These are phyloP conservation scores for Mallotus villosus DNA, from an alignment of 2,797 vertebrate genomes.

Conservation along the genomic window DNA sequence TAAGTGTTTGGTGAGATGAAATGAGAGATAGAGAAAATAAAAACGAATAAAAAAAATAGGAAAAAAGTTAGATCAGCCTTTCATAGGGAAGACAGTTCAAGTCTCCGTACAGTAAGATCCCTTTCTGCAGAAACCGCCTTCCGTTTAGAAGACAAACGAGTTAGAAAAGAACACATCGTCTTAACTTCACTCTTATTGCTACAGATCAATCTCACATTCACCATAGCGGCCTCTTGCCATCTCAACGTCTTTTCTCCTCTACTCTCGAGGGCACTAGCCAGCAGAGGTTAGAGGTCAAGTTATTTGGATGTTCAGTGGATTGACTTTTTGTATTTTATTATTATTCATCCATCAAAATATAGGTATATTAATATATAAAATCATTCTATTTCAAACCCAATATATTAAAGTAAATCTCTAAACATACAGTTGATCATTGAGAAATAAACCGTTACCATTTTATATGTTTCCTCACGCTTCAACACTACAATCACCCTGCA, in stretches of 20 bases:
- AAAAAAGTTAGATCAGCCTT: constrained; percentile 29
- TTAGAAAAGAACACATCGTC: constrained; percentile 26
- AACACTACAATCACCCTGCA: constrained; percentile 6
- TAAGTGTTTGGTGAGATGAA: constrained; percentile 34
- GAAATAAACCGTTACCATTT: constrained; percentile 34
- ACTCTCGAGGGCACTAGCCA: constrained; percentile 20
- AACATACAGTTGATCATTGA: constrained; percentile 35
- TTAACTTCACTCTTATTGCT: constrained; percentile 57
- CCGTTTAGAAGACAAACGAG: constrained; percentile 40
- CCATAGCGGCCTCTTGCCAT: constrained; percentile 29
- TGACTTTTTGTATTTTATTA: constrained; percentile 45
- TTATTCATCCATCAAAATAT: constrained; percentile 60
- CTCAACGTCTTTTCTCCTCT: background rate
- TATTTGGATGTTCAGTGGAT: constrained; percentile 44
- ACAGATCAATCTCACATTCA: constrained; percentile 38
- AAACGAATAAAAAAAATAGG: background rate
- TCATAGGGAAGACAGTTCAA: constrained; percentile 50
- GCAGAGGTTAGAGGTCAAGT: constrained; percentile 45
- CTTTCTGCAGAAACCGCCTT: constrained; percentile 42
- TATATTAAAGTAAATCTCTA: constrained; percentile 54
- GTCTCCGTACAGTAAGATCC: constrained; percentile 32
- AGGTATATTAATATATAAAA: constrained; percentile 61
- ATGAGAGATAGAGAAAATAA: constrained; percentile 2
- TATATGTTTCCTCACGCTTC: constrained; percentile 17
- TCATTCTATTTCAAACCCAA: constrained; percentile 54